A percentile compares a stretch with the other conserved stretches of the same genome.
Evolutionary conservation across 2,113 vertebrate species (phyloP).

Genomic region (Aleadryas rufinucha): DNA sequence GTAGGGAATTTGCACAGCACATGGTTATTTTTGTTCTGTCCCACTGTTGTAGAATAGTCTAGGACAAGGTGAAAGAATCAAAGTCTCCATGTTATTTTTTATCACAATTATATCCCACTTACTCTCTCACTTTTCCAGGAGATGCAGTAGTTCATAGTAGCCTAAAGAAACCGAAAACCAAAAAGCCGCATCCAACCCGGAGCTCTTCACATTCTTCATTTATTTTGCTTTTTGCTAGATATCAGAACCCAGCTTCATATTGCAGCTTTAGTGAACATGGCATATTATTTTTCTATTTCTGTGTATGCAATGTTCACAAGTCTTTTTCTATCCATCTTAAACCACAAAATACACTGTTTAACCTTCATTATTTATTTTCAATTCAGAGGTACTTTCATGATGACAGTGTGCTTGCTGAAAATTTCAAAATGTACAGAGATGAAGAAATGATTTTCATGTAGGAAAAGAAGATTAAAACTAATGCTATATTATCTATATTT

Average conservation of each 20-base stretch:
- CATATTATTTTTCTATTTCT: not conserved
- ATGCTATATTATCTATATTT: not conserved
- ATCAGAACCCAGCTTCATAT: not conserved
- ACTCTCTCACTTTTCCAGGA: not conserved
- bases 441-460: not conserved
- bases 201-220: not conserved
- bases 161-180: not conserved
- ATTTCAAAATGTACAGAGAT: not conserved
- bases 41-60: not conserved
- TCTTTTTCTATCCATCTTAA: not conserved
- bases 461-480: not conserved
- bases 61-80: not conserved
- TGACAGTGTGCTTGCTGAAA: not conserved
- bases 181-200: not conserved
- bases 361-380: not conserved
- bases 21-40: not conserved
- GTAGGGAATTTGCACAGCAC: not conserved
- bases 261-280: not conserved
- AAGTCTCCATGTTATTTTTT: not conserved
- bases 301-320: not conserved
- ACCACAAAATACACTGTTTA: not conserved
- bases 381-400: not conserved
- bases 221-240: not conserved
- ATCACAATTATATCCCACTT: not conserved
- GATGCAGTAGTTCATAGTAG: not conserved